Percentiles rank a stretch among this genome's conserved stretches.
Conservation (phyloP, 2,797 vertebrate genomes). For the Chaetodon trifasciatus region DNA sequence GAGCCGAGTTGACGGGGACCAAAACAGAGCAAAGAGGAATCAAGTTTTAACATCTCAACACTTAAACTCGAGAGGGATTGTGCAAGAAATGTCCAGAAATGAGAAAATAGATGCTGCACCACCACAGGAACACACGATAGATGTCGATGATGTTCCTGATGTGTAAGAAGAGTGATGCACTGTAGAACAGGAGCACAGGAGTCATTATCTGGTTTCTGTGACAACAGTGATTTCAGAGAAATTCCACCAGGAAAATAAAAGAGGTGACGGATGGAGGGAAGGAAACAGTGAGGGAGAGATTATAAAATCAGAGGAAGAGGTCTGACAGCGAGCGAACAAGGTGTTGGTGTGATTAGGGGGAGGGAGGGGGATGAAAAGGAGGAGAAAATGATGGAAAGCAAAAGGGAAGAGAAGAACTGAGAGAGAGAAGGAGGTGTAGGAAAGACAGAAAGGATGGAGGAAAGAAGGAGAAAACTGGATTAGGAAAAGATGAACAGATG, state of each 20-base stretch:
- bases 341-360: conserved; percentile 16
- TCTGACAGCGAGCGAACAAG: conserved; percentile 37
- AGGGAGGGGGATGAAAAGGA: background rate
- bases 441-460: background rate
- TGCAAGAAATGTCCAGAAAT: background rate
- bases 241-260: conserved; percentile 48
- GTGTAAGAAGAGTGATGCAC: background rate
- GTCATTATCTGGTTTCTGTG: conserved; percentile 70
- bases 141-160: no score
- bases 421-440: background rate
- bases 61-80: background rate
- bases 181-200: background rate
- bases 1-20: no score
- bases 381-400: background rate
- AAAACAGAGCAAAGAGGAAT: no score
- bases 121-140: background rate
- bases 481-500: conserved; percentile 23
- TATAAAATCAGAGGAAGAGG: conserved; percentile 36
- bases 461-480: background rate
- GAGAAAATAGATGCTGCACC: background rate
- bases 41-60: no score
- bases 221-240: conserved; percentile 65
- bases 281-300: conserved; percentile 23
- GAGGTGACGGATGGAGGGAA: conserved; percentile 39
- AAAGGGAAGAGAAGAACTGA: background rate